phyloP scores from a whole-genome alignment of 2,888 invertebrate genomes.

The Agapostemon virescens region DNA sequence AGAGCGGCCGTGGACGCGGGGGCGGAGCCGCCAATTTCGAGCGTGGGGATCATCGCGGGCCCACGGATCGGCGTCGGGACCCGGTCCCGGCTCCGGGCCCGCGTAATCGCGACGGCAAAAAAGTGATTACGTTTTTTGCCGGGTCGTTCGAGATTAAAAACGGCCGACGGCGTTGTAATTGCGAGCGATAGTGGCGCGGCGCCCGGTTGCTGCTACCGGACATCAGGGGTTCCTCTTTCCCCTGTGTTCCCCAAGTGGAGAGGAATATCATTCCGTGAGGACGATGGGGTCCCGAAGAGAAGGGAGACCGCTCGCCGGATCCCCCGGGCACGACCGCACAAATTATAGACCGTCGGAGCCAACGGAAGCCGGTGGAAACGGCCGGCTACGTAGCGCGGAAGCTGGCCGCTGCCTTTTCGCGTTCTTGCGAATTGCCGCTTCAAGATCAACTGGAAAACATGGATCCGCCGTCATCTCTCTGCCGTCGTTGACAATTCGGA shows the following conservation, averaged over 20 bases:
- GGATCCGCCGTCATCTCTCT: not conserved
- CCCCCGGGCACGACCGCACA: constrained; percentile 75
- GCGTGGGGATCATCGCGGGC: constrained; percentile 47
- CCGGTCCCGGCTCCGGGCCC: constrained; percentile 12
- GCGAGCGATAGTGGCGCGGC: constrained; percentile 66
- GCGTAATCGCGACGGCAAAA: constrained; percentile 63
- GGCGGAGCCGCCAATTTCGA: constrained; percentile 66
- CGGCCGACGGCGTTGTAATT: constrained; percentile 69
- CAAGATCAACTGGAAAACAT: not conserved
- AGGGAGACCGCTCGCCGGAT: constrained; percentile 60
- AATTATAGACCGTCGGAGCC: constrained; percentile 74
- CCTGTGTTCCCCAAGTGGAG: constrained; percentile 16
- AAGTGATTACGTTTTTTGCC: constrained; percentile 71
- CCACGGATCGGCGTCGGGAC: constrained; percentile 14
- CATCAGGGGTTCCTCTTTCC: constrained; percentile 41
- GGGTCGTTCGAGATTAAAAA: constrained; percentile 70
- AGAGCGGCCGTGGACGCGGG: constrained; percentile 51
- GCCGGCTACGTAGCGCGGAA: constrained; percentile 59
- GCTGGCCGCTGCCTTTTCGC: constrained; percentile 20
- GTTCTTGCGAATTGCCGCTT: constrained; percentile 14
- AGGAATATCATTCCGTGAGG: constrained; percentile 68
- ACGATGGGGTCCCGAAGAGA: constrained; percentile 50
- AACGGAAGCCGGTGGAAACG: constrained; percentile 57
- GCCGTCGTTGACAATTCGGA: too few relatives aligned
- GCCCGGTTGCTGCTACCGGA: constrained; percentile 57